A percentile compares a stretch with the other conserved stretches of the same genome.
These are phyloP conservation scores for Seira ritae DNA, from an alignment of 2,888 invertebrate genomes.

Conservation along the genomic window DNA sequence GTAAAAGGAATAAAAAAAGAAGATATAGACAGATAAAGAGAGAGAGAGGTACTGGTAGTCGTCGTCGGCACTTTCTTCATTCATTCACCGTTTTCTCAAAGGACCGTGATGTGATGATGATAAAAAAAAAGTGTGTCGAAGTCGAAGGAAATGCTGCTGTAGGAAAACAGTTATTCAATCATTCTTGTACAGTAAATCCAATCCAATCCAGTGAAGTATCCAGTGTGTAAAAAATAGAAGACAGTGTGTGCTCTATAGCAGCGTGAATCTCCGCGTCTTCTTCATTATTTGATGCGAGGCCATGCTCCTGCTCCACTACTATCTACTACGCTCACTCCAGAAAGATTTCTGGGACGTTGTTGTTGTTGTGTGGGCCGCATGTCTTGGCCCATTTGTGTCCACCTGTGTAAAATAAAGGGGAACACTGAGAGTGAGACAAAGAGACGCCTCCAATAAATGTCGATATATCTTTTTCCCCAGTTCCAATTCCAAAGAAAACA, in stretches of 20 bases:
- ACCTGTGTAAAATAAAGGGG: conserved; percentile 35
- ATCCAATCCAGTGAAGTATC: neutral
- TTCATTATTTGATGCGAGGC: neutral
- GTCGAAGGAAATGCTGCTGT: neutral
- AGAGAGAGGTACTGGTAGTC: conserved; percentile 1
- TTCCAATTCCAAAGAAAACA: conserved; percentile 17
- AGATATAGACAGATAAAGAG: too few relatives aligned
- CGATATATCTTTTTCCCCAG: too few relatives aligned
- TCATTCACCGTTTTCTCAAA: conserved; percentile 49
- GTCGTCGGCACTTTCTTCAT: neutral
- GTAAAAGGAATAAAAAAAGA: too few relatives aligned
- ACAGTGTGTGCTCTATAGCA: conserved; percentile 5
- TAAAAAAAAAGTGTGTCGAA: conserved; percentile 48
- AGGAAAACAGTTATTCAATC: neutral
- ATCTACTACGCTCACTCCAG: too few relatives aligned
- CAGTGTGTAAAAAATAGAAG: neutral
- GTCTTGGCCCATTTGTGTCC: conserved; percentile 55
- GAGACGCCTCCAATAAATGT: too few relatives aligned
- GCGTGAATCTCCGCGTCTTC: neutral
- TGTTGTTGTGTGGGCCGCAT: too few relatives aligned
- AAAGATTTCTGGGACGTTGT: too few relatives aligned
- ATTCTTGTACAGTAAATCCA: neutral
- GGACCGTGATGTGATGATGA: conserved; percentile 39
- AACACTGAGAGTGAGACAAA: conserved; percentile 28
- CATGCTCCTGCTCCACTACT: neutral